phyloP scores from a whole-genome alignment of 2,888 invertebrate genomes.

The Hirudinaria manillensis region DNA sequence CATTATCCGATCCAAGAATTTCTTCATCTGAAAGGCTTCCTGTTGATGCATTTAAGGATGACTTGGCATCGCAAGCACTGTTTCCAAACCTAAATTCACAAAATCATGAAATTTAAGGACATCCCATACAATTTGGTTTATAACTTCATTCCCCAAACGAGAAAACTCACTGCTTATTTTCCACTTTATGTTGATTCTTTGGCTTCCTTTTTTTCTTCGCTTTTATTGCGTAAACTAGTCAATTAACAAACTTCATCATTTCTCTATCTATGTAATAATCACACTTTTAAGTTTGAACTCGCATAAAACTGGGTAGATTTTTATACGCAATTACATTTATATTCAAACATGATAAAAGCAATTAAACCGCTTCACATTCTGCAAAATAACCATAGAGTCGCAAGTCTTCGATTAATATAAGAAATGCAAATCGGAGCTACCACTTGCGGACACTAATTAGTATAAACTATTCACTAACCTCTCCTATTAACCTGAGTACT shows the following conservation, averaged over 20 bases:
- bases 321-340: too few species aligned
- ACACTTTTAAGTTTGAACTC: neutral
- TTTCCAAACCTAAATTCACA: neutral
- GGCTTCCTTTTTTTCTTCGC: slow-evolving; percentile 57
- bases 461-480: neutral
- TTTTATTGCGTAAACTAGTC: slow-evolving; percentile 57
- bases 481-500: neutral
- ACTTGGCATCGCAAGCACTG: slow-evolving; percentile 1
- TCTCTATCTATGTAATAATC: neutral
- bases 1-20: slow-evolving; percentile 71
- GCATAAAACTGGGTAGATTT: too few species aligned
- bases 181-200: slow-evolving; percentile 48
- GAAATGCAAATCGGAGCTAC: neutral
- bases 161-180: slow-evolving; percentile 45
- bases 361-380: neutral
- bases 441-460: neutral
- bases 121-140: too few species aligned
- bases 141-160: neutral
- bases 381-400: neutral
- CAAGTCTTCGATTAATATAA: neutral
- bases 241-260: slow-evolving; percentile 28
- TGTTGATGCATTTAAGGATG: neutral
- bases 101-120: too few species aligned
- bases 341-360: too few species aligned
- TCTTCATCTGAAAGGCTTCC: slow-evolving; percentile 48